These are phyloP conservation scores for Varanus salvator DNA, from an alignment of 2,113 vertebrate species.

Conservation along the genomic window DNA sequence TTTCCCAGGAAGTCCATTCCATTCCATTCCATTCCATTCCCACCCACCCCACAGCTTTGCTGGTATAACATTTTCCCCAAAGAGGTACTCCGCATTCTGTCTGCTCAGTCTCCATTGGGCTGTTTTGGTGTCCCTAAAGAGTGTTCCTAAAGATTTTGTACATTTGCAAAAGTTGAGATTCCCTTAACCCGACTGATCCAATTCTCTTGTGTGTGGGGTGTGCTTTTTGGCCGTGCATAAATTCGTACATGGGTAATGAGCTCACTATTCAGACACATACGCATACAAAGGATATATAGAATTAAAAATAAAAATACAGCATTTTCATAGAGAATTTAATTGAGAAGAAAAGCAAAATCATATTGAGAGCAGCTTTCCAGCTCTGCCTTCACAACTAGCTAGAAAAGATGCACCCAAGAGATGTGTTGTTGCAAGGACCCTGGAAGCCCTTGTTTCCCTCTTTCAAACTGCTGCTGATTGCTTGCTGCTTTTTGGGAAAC, in stretches of 20 bases:
- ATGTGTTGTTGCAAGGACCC: slow-evolving; percentile 17
- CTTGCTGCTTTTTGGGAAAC: slow-evolving; percentile 51
- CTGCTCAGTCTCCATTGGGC: background rate
- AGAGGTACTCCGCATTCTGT: background rate
- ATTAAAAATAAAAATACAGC: background rate
- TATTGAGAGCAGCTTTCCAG: rapidly evolving
- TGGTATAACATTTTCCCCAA: background rate
- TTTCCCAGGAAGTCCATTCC: no score
- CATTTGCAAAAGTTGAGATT: background rate
- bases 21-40: no score
- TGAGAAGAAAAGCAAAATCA: background rate
- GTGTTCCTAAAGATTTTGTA: background rate
- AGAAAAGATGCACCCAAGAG: slow-evolving; percentile 55
- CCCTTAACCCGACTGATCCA: no score
- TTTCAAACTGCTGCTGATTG: slow-evolving; percentile 46
- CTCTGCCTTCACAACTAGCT: slow-evolving; percentile 29
- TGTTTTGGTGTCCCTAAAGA: background rate
- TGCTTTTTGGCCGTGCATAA: background rate
- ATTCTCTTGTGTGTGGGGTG: no score
- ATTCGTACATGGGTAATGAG: background rate
- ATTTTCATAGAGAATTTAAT: background rate
- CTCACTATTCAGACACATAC: background rate
- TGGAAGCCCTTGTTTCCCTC: background rate
- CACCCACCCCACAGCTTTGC: no score
- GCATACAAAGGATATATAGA: background rate